Conservation (phyloP, 2,888 invertebrate genomes). For the Keiferia lycopersicella region DNA sequence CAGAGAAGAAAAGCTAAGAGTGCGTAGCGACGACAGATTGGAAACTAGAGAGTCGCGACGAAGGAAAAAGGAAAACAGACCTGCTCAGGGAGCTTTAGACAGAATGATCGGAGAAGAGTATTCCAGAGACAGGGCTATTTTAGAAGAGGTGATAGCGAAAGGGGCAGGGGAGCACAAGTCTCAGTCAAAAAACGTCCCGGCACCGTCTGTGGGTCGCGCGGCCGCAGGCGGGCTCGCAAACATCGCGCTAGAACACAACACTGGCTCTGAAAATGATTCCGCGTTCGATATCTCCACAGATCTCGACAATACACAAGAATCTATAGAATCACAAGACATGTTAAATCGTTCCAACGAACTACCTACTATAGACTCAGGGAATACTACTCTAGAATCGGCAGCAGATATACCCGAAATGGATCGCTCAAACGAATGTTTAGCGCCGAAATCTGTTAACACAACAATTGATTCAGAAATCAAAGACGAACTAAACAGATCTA, state of each 20-base stretch:
- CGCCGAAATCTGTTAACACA: constrained; percentile 59
- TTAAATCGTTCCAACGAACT: constrained; percentile 43
- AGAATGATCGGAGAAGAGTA: constrained; percentile 56
- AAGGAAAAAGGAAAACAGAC: constrained; percentile 22
- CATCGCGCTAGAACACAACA: constrained; percentile 59
- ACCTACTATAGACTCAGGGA: constrained; percentile 43
- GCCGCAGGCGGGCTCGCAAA: constrained; percentile 69
- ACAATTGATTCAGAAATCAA: constrained; percentile 61
- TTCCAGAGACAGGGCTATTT: constrained; percentile 54
- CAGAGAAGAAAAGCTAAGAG: constrained; percentile 42
- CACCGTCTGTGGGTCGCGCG: constrained; percentile 86
- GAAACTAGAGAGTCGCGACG: constrained; percentile 31
- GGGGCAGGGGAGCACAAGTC: constrained; percentile 58
- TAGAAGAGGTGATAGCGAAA: constrained; percentile 86
- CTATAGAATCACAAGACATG: constrained; percentile 23
- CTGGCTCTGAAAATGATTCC: constrained; percentile 73
- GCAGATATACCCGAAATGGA: constrained; percentile 44
- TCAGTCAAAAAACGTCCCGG: constrained; percentile 86
- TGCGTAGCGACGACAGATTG: constrained; percentile 53
- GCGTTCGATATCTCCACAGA: constrained; percentile 31
- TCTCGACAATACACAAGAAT: constrained; percentile 28
- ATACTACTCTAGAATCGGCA: constrained; percentile 45
- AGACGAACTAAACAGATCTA: constrained; percentile 70
- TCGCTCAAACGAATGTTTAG: constrained; percentile 74
- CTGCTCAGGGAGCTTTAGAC: constrained; percentile 46